Base-by-base conservation (phyloP, 2,797 vertebrate genomes). In the Amphiprion clarkii region DNA sequence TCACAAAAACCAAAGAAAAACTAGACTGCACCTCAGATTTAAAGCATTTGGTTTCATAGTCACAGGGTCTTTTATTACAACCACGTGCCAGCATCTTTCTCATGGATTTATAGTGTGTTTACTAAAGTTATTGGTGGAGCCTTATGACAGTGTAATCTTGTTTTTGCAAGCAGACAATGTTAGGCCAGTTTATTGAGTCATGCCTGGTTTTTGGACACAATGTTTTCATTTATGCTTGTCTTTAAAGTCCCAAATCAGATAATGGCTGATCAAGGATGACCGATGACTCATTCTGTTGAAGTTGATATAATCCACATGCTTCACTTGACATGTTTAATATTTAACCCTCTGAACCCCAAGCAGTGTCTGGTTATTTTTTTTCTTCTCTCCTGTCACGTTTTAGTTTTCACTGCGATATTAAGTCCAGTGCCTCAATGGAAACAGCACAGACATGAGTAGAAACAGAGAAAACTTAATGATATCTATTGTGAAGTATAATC, bases 61-160 rank as follows among this genome's bases (percentile, higher is more conserved):
- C 4, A 53, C n/a, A 46, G 57, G 13, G n/a, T 36, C 8, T 40
- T 75, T 76, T 44, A 39, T 61, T 21, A 3, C 29, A 63, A 17
- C 36, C 36, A 54, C 61, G 42, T 72, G 46, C 55, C 42, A 33
- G 49, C n/a, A 54, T 66, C n/a, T 68, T 53, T 76, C 49, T 60
- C 46, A 53, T 44, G 40, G 29, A 61, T 6, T 57, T 44, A 23
- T 9, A 40, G 6, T 31, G 11, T 39, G 27, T 60, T 1, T 46
- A 2, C 12, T 31, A 17, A 56, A 51, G 11, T 36, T 42, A 16
- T 39, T 63, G 10, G 8, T 67, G 39, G 52, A 57, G n/a, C 48
- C 23, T 53, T 12, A 11, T 53, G 21, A 61, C 33, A 57, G 13
- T 12, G 17, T 21, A 44, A n/a, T 53, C 29, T 56, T 40, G 23